phyloP scores from a whole-genome alignment of 2,797 vertebrate genomes.

The Pipistrellus pygmaeus region DNA sequence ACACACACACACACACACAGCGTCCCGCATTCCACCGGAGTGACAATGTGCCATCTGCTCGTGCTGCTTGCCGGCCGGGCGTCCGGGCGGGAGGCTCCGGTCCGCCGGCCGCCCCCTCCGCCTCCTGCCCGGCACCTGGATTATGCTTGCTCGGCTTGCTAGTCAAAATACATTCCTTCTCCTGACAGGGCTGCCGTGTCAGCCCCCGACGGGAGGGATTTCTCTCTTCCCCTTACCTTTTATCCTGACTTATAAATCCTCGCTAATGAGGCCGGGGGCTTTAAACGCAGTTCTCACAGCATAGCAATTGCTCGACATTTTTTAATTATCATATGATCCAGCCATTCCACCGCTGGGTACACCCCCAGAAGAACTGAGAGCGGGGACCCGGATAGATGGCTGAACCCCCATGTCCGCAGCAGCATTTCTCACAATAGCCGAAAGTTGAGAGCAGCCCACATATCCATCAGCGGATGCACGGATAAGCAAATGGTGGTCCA shows the following conservation, averaged over 20 bases:
- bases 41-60: slow-evolving; percentile 79
- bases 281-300: not conserved
- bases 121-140: not conserved
- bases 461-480: accelerated
- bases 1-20: slow-evolving; percentile 71
- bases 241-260: not conserved
- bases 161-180: slow-evolving; percentile 25
- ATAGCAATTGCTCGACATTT: not conserved
- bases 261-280: not conserved
- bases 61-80: not conserved
- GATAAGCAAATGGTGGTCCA: accelerated
- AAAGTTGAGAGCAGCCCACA: accelerated
- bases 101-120: accelerated
- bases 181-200: not conserved
- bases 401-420: accelerated
- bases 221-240: not conserved
- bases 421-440: accelerated
- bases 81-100: accelerated
- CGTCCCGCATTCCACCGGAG: slow-evolving; percentile 82
- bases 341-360: not conserved
- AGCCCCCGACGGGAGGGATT: not conserved
- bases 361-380: not conserved
- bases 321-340: not conserved
- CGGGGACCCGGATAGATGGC: accelerated
- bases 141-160: not conserved